phyloP scores from a whole-genome alignment of 2,888 invertebrate species.

The Phanerotoma sp. region DNA sequence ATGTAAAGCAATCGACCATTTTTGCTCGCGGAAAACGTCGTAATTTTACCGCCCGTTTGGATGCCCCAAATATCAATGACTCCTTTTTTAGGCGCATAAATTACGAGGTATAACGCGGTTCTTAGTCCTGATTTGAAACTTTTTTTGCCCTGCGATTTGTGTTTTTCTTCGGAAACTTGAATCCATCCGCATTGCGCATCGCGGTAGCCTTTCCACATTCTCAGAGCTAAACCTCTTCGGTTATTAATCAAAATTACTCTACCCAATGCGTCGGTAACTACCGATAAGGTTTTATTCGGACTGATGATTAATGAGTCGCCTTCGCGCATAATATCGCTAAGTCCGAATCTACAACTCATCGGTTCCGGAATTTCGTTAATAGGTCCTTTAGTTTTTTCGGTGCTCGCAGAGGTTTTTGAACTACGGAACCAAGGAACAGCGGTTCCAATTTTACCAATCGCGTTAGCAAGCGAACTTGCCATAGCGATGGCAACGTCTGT shows the following conservation, averaged over 20 bases:
- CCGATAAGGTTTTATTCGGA: slow-evolving; percentile 78
- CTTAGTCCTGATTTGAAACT: slow-evolving; percentile 53
- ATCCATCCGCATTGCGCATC: slow-evolving; percentile 96
- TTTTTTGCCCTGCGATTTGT: slow-evolving; percentile 30
- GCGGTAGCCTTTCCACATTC: slow-evolving; percentile 94
- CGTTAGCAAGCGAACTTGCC: slow-evolving; percentile 81
- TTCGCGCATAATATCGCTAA: slow-evolving; percentile 77
- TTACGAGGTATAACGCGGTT: slow-evolving; percentile 80
- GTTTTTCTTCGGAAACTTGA: slow-evolving; percentile 71
- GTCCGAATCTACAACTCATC: slow-evolving; percentile 76
- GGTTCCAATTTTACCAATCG: slow-evolving; percentile 57
- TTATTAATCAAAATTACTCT: slow-evolving; percentile 86
- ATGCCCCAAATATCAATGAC: slow-evolving; percentile 91
- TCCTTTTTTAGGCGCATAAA: slow-evolving; percentile 91
- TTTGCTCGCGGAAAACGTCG: slow-evolving; percentile 88
- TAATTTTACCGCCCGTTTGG: slow-evolving; percentile 86
- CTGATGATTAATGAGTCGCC: slow-evolving; percentile 77
- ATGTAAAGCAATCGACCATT: slow-evolving; percentile 76
- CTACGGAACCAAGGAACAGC: slow-evolving; percentile 65
- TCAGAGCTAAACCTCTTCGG: slow-evolving; percentile 72
- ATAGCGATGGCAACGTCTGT: slow-evolving; percentile 93
- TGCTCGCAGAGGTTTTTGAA: slow-evolving; percentile 47
- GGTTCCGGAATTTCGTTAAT: slow-evolving; percentile 64
- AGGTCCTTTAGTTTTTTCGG: slow-evolving; percentile 46
- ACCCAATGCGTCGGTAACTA: slow-evolving; percentile 82